Evolutionary conservation across 2,888 invertebrate species (phyloP).

Genomic region (Scaeva pyrastri): DNA sequence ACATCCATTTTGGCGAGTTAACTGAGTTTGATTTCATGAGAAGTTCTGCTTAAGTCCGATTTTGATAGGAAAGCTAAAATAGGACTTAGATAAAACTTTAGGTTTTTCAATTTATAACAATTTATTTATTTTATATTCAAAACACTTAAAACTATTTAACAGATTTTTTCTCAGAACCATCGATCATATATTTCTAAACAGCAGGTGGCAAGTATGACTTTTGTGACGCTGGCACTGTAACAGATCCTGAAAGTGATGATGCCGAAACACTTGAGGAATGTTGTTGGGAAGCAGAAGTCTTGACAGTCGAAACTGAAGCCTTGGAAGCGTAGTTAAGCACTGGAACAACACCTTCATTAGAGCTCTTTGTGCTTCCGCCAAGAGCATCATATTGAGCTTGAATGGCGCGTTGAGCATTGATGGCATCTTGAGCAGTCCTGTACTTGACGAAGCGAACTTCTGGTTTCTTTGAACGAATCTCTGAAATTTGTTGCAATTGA

Average conservation of each 20-base stretch:
- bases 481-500: conserved; percentile 79
- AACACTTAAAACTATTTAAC: conserved; percentile 57
- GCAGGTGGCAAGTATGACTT: conserved; percentile 59
- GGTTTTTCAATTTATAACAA: too few relatives aligned
- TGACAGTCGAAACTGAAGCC: conserved; percentile 43
- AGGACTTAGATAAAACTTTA: too few relatives aligned
- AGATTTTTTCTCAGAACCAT: conserved; percentile 14
- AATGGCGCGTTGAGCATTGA: conserved; percentile 80
- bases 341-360: conserved; percentile 81
- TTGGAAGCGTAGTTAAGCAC: conserved; percentile 80
- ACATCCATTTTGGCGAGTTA: too few relatives aligned
- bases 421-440: conserved; percentile 81
- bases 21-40: too few relatives aligned
- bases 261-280: conserved; percentile 12
- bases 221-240: conserved; percentile 36
- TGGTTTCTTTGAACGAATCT: conserved; percentile 78
- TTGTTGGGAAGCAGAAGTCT: neutral
- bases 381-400: conserved; percentile 81
- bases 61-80: too few relatives aligned
- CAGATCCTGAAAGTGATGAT: conserved; percentile 21
- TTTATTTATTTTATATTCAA: neutral
- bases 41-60: too few relatives aligned
- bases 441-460: conserved; percentile 82
- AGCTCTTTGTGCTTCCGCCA: conserved; percentile 80
- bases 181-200: conserved; percentile 17